phyloP scores from a whole-genome alignment of 2,888 invertebrate genomes.

The Cacoxenus indagator region DNA sequence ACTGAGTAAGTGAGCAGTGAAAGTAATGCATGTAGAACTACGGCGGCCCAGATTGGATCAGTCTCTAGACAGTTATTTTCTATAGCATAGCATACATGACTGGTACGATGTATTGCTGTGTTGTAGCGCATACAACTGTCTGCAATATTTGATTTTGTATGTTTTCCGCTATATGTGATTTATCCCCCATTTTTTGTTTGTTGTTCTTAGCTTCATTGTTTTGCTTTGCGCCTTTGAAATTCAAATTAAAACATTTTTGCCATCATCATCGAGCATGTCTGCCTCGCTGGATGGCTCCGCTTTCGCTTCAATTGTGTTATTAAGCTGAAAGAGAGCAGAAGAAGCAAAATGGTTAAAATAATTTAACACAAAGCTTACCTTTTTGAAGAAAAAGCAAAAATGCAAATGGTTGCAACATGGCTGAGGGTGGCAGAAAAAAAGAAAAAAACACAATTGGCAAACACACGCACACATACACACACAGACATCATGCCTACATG shows the following conservation, averaged over 20 bases:
- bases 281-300: not conserved
- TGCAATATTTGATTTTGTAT: too few relatives aligned
- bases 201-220: not conserved
- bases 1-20: too few relatives aligned
- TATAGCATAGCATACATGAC: too few relatives aligned
- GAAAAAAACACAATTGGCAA: not conserved
- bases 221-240: slow-evolving; percentile 14
- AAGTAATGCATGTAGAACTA: too few relatives aligned
- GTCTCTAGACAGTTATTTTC: too few relatives aligned
- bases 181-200: too few relatives aligned
- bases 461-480: not conserved
- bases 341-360: not conserved
- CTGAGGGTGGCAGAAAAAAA: slow-evolving; percentile 6
- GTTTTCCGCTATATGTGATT: not conserved
- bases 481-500: not conserved
- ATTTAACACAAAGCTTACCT: not conserved
- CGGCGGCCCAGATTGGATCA: too few relatives aligned
- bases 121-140: too few relatives aligned
- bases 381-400: not conserved
- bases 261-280: not conserved
- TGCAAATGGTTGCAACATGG: slow-evolving; percentile 1
- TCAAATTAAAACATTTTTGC: slow-evolving; percentile 18
- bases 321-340: not conserved
- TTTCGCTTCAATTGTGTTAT: not conserved
- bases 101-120: too few relatives aligned